A percentile compares a stretch with the other conserved stretches of the same genome.
These are phyloP conservation scores for Pipistrellus pipistrellus DNA, from an alignment of 2,797 vertebrate species.

Conservation along the genomic window DNA sequence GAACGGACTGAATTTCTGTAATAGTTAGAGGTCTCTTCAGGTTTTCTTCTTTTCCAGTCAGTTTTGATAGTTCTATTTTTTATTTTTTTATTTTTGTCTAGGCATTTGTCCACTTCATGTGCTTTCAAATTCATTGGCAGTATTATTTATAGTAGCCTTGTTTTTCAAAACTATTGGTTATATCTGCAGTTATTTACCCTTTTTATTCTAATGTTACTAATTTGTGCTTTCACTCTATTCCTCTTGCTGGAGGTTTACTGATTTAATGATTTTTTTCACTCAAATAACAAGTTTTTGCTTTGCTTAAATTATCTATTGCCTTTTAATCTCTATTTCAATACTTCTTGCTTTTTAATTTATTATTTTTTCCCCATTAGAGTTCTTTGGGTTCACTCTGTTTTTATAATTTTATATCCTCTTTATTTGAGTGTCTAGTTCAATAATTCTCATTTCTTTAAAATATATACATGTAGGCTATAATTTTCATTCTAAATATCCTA, in stretches of 20 bases:
- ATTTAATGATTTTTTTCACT: not conserved
- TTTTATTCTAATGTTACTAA: not conserved
- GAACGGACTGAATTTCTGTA: not conserved
- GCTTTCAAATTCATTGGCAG: not conserved
- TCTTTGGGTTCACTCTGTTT: slow-evolving; percentile 13
- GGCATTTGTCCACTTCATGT: not conserved
- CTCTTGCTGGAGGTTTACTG: slow-evolving; percentile 12
- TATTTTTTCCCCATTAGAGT: slow-evolving; percentile 2
- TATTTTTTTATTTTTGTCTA: not conserved
- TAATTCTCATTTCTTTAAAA: slow-evolving; percentile 36
- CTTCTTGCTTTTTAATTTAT: not conserved
- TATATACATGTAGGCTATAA: not conserved
- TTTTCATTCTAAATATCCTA: not conserved
- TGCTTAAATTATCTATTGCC: not conserved
- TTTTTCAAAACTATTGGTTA: not conserved
- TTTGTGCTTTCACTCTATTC: not conserved
- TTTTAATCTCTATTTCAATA: not conserved
- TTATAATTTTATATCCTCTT: not conserved
- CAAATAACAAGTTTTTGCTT: not conserved
- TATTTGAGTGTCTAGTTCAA: not conserved
- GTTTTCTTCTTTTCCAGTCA: not conserved
- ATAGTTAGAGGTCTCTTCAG: not conserved
- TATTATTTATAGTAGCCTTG: not conserved
- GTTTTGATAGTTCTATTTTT: not conserved
- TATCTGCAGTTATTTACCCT: not conserved